A percentile compares a stretch with the other conserved stretches of the same genome.
These are phyloP conservation scores for Coecobrya sp. DNA, from an alignment of 2,888 invertebrate species.

Conservation along the genomic window DNA sequence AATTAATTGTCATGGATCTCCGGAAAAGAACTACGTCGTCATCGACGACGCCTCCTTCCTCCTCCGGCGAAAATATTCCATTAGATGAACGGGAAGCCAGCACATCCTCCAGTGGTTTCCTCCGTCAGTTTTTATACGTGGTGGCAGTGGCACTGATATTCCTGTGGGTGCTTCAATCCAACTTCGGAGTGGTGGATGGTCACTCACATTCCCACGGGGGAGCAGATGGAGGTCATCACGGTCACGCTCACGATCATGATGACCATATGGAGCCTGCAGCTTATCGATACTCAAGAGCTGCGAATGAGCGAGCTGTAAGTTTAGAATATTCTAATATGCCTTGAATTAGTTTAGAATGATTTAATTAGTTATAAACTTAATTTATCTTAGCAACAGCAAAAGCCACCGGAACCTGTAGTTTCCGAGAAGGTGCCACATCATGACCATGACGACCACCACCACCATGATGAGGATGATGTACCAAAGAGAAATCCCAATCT, in stretches of 20 bases:
- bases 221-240: conserved; percentile 62
- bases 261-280: conserved; percentile 75
- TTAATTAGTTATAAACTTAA: not conserved
- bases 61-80: not conserved
- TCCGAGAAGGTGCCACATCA: not conserved
- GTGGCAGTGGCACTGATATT: conserved; percentile 81
- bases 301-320: conserved; percentile 61
- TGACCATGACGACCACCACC: not conserved
- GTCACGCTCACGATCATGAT: conserved; percentile 88
- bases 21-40: not conserved
- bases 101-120: not conserved
- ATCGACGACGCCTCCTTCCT: not conserved
- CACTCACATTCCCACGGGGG: conserved; percentile 84
- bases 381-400: conserved; percentile 25
- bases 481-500: conserved; percentile 87
- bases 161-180: conserved; percentile 85
- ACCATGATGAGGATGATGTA: not conserved
- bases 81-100: too few relatives aligned
- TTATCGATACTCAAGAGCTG: conserved; percentile 66
- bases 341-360: too few relatives aligned
- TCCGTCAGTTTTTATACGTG: conserved; percentile 66
- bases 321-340: not conserved
- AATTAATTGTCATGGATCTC: not conserved
- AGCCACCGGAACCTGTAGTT: not conserved
- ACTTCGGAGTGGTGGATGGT: conserved; percentile 83